Evolutionary conservation across 2,888 invertebrate species (phyloP), one percentile per base, ranked within the genome.

Genomic region (Galerucella nymphaeae): DNA sequence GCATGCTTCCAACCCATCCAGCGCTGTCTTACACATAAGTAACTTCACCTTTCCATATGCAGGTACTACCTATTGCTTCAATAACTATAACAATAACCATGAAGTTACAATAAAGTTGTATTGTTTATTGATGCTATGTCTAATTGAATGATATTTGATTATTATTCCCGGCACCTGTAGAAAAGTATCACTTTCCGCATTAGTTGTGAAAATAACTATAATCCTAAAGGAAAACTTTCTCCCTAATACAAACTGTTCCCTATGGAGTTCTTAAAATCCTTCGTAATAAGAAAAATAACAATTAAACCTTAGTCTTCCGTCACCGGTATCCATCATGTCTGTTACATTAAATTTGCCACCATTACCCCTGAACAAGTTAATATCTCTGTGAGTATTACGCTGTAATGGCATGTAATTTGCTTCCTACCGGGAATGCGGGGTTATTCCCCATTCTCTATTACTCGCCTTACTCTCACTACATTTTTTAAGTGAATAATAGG

Each of bases 341-440:
- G 38, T 62, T 42, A 62, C 45, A 66, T 58, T 55, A 41, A 70
- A 70, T 70, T 70, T 70, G 64, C 70, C 63, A 59, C 63, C 57
- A 70, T 70, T 70, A 70, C 70, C 70, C 63, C 23, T 62, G 45
- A 70, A 70, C 70, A 70, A 64, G 70, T 70, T 70, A 70, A 70
- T 70, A 70, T 64, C 70, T 55, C 63, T 59, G 59, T 61, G 67
- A 64, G 70, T 64, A 70, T 70, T 70, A 70, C 70, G 38, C 30
- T 57, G 70, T 70, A 70, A 70, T 70, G 70, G 70, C 63, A 13
- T 50, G 63, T 70, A 70, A 70, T 70, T 70, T 70, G 70, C 70
- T 70, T 70, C 63, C 70, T 64, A 70, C 70, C 63, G 63, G 63
- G 70, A 70, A 63, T 23, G 70, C 41, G 41, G 55, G 57, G 70